phyloP scores from a whole-genome alignment of 2,888 invertebrate species.

The Lasioglossum calceatum region DNA sequence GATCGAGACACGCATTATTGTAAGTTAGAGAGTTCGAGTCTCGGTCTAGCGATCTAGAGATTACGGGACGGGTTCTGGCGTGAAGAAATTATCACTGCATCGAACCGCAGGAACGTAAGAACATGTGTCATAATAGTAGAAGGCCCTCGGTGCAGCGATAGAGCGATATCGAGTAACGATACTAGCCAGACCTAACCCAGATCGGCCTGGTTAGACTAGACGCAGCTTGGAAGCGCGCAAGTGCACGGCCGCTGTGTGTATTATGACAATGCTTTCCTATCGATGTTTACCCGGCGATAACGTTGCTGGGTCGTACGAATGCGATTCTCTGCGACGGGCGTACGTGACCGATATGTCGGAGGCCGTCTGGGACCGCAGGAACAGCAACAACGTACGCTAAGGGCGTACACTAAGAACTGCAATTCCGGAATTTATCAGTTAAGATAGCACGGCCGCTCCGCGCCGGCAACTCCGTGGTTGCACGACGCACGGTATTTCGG shows the following conservation, averaged over 20 bases:
- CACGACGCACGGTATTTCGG: conserved; percentile 40
- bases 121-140: conserved; percentile 54
- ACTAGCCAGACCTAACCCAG: not conserved
- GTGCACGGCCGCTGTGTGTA: conserved; percentile 47
- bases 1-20: not conserved
- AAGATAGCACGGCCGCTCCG: conserved; percentile 38
- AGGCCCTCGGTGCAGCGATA: conserved; percentile 40
- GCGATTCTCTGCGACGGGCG: conserved; percentile 54
- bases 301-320: conserved; percentile 57
- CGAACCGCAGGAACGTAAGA: conserved; percentile 53
- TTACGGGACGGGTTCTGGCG: not conserved
- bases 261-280: conserved; percentile 67
- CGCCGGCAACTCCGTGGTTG: conserved; percentile 25
- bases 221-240: conserved; percentile 36
- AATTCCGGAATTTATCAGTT: conserved; percentile 59
- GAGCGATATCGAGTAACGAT: conserved; percentile 48
- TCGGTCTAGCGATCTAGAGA: conserved; percentile 22
- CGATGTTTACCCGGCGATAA: conserved; percentile 68
- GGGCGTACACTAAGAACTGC: conserved; percentile 43
- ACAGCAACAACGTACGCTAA: conserved; percentile 29
- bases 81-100: conserved; percentile 55
- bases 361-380: conserved; percentile 45
- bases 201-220: conserved; percentile 45
- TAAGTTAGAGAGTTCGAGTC: not conserved
- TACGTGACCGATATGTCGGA: conserved; percentile 69